phyloP scores from a whole-genome alignment of 2,888 invertebrate genomes.

The Stenchaetothrips biformis region DNA sequence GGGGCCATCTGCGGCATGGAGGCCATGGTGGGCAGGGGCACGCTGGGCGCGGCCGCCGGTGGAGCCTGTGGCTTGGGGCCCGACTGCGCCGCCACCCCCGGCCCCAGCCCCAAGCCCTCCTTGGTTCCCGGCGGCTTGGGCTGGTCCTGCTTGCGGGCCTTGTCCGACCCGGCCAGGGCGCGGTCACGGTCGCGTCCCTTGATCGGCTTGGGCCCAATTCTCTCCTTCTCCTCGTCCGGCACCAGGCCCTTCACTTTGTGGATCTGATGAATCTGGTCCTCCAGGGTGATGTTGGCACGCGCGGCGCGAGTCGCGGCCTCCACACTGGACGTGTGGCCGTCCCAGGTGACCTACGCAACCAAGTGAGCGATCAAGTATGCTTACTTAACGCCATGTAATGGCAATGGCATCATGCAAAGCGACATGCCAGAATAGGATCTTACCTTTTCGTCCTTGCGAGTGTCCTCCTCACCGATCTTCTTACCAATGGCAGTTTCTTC shows the following conservation, averaged over 20 bases:
- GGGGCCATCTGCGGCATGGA: slow-evolving; percentile 45
- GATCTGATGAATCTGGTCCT: slow-evolving; percentile 93
- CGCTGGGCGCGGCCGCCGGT: slow-evolving; percentile 43
- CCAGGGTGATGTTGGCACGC: slow-evolving; percentile 88
- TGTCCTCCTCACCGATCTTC: slow-evolving; percentile 89
- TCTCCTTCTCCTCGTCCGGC: slow-evolving; percentile 94
- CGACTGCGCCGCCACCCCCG: slow-evolving; percentile 39
- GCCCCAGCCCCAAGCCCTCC: background rate
- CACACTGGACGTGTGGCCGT: slow-evolving; percentile 94
- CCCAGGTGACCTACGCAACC: slow-evolving; percentile 82
- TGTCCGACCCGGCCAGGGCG: slow-evolving; percentile 44
- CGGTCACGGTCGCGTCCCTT: slow-evolving; percentile 40
- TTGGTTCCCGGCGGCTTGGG: slow-evolving; percentile 42
- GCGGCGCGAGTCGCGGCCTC: slow-evolving; percentile 93
- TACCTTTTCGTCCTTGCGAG: slow-evolving; percentile 69
- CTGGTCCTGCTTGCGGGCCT: slow-evolving; percentile 39
- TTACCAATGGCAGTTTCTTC: slow-evolving; percentile 99
- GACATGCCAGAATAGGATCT: no score
- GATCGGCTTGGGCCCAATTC: slow-evolving; percentile 88
- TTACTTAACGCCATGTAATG: no score
- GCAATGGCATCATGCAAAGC: no score
- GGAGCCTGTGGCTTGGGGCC: slow-evolving; percentile 43
- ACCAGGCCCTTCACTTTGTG: slow-evolving; percentile 92
- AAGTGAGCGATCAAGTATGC: slow-evolving; percentile 44
- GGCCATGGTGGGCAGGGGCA: slow-evolving; percentile 49